Base-by-base conservation (phyloP, 2,797 vertebrate species). In the Gastrophryne carolinensis region DNA sequence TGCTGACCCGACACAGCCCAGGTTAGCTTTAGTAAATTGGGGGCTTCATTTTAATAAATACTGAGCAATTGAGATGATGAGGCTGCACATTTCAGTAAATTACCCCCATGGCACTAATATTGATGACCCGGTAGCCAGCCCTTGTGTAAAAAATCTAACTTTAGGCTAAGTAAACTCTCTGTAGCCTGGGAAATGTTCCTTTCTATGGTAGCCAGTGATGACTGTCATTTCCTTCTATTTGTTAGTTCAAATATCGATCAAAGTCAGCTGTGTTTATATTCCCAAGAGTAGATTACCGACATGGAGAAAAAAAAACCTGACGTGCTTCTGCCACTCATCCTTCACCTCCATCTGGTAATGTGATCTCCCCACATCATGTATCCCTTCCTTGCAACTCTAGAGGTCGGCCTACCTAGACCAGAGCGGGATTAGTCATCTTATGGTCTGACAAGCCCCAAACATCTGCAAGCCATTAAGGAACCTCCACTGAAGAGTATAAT, bases 331-430 rank as follows among this genome's bases (percentile, higher is more conserved):
- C 44, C 75, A 72, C 52, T 78, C 75, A 72, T 65, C 65, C 71
- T 72, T 71, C 62, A 72, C 61, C 58, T 78, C 61, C 60, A 72
- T 71, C 75, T 72, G 68, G 68, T 57, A 29, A 34, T 24, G 50
- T 35, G 29, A 65, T 30, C 23, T 24, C 39, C 3, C 69, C 0
- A 61, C 19, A 71, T 78, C 75, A 23, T 60, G 52, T 78, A 78
- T 78, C 75, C 62, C 47, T 78, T 68, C 62, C 47, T 39, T 56
- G 29, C 30, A 72, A 68, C 60, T 78, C 65, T 65, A 34, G 52
- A 65, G 68, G 75, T 78, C 67, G 65, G 29, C 19, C 39, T 58
- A 58, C 53, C 67, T 78, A 61, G 50, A 23, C 39, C 56, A 58
- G 37, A 12, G 26, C 49, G 52, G 67, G 75, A 78, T 78, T 78